These are phyloP conservation scores for Malacoctenus gilli DNA, from an alignment of 2,797 vertebrate species.

Conservation along the genomic window DNA sequence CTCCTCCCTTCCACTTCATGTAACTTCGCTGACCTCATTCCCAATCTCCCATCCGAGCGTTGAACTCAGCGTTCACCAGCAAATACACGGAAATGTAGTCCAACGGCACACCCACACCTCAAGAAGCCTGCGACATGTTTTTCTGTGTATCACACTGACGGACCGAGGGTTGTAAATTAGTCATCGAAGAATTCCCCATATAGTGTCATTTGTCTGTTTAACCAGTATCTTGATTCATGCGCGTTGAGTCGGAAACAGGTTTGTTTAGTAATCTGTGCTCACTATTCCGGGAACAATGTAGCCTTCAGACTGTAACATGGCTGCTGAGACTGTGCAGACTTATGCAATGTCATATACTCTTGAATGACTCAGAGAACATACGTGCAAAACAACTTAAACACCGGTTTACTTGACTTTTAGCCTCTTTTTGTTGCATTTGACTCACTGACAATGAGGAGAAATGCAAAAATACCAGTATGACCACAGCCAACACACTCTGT, in stretches of 20 bases:
- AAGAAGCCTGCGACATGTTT: slow-evolving; percentile 3
- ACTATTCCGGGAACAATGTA: slow-evolving; percentile 3
- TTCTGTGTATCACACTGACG: slow-evolving; percentile 1
- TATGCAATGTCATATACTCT: background rate
- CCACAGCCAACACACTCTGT: no score
- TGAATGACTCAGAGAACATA: no score
- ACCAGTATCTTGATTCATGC: background rate
- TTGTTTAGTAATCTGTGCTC: slow-evolving; percentile 16
- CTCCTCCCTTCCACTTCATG: slow-evolving; percentile 61
- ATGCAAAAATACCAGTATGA: no score
- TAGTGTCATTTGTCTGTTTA: slow-evolving; percentile 3
- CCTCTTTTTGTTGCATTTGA: no score
- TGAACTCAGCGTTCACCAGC: slow-evolving; percentile 21
- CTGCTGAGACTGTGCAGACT: background rate
- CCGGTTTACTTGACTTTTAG: no score
- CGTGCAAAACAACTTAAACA: no score
- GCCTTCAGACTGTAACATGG: background rate
- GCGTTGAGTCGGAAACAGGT: slow-evolving; percentile 44
- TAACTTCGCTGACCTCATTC: slow-evolving; percentile 66
- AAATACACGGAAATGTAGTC: slow-evolving; percentile 7
- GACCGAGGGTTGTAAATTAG: slow-evolving; percentile 5
- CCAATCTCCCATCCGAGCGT: slow-evolving; percentile 19
- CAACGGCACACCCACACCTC: slow-evolving; percentile 1
- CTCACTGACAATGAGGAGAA: no score
- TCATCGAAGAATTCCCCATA: background rate